phyloP scores from a whole-genome alignment of 2,797 vertebrate genomes.

The Psittacula echo region DNA sequence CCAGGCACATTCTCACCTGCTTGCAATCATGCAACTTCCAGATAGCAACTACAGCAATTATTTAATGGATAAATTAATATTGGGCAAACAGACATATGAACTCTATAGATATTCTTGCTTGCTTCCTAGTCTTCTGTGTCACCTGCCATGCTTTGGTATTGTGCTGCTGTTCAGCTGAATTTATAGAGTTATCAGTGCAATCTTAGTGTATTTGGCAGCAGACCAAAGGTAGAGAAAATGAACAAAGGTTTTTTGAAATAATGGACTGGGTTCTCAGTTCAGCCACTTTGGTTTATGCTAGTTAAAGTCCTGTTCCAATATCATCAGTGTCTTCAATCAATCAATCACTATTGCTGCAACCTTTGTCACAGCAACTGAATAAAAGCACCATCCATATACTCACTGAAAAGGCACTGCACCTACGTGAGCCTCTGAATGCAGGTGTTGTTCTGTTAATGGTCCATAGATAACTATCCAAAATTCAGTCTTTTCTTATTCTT shows the following conservation, averaged over 20 bases:
- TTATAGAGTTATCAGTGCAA: not conserved
- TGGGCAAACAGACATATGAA: not conserved
- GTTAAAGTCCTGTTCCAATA: not conserved
- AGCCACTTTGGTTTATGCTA: not conserved
- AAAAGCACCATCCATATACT: not conserved
- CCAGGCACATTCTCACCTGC: not conserved
- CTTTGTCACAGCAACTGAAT: not conserved
- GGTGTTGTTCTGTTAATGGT: not conserved
- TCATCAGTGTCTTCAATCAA: not conserved
- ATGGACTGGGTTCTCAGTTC: not conserved
- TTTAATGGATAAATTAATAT: not conserved
- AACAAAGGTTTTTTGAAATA: constrained; percentile 21
- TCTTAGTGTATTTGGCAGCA: not conserved
- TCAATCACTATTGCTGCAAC: not conserved
- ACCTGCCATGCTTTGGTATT: not conserved
- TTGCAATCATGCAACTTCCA: not conserved
- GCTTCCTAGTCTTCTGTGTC: not conserved
- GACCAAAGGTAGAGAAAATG: not conserved
- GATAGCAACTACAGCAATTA: not conserved
- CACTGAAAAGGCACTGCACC: not conserved
- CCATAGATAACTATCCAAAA: not conserved
- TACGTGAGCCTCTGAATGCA: not conserved
- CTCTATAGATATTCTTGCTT: not conserved
- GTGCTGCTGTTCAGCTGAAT: not conserved
- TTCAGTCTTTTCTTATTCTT: not conserved